These are phyloP conservation scores for Ivindomyrus marchei DNA, from an alignment of 2,113 vertebrate species.

Conservation along the genomic window DNA sequence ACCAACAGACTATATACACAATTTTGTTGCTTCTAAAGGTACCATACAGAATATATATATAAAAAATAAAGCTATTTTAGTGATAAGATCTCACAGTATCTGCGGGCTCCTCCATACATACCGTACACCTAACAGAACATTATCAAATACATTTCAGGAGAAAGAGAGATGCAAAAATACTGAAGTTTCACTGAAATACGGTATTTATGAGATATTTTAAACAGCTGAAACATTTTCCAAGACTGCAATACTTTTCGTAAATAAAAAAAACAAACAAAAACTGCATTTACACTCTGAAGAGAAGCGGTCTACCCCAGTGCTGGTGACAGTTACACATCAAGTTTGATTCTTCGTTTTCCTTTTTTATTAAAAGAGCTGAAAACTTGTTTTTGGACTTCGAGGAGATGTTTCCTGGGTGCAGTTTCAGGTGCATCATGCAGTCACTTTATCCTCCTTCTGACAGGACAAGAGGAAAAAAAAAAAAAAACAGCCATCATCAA, in stretches of 20 bases:
- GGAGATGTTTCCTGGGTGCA: conserved; percentile 58
- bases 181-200: conserved; percentile 68
- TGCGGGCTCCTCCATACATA: conserved; percentile 69
- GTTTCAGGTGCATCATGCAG: conserved; percentile 71
- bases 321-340: conserved; percentile 79
- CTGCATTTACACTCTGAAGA: conserved; percentile 61
- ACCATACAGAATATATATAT: conserved; percentile 61
- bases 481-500: neutral
- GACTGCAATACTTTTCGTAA: conserved; percentile 48
- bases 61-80: conserved; percentile 69
- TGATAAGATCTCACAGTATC: conserved; percentile 81
- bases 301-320: conserved; percentile 71
- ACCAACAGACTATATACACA: conserved; percentile 25
- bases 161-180: conserved; percentile 87
- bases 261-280: conserved; percentile 42
- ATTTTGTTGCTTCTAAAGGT: conserved; percentile 47
- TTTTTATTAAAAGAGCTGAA: conserved; percentile 60
- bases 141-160: conserved; percentile 73
- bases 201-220: conserved; percentile 70
- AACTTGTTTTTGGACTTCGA: conserved; percentile 34
- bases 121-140: conserved; percentile 62
- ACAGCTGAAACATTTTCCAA: conserved; percentile 61
- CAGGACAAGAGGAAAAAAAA: neutral
- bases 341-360: conserved; percentile 69
- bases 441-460: conserved; percentile 97